Evolutionary conservation across 2,797 vertebrate species (phyloP).

Genomic region (Sebastes aleutianus): DNA sequence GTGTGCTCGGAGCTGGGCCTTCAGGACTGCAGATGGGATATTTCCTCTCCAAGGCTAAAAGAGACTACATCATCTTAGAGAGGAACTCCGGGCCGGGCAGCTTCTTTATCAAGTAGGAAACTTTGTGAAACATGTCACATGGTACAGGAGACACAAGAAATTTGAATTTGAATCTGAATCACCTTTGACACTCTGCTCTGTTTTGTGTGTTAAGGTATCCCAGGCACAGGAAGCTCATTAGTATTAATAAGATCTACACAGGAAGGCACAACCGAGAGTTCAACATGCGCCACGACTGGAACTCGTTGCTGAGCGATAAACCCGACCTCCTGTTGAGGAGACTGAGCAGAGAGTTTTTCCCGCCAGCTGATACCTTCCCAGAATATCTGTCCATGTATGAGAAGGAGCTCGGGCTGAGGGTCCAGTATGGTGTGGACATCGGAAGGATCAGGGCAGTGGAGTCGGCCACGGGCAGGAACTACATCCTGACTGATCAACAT

Average conservation of each 20-base stretch:
- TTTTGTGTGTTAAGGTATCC: slow-evolving; percentile 81
- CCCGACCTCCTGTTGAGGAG: slow-evolving; percentile 82
- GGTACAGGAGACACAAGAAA: neutral
- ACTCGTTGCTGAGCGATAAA: slow-evolving; percentile 91
- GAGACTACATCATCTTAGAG: slow-evolving; percentile 92
- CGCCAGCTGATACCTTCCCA: slow-evolving; percentile 84
- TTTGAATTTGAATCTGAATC: neutral
- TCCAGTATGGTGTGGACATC: slow-evolving; percentile 87
- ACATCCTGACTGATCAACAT: slow-evolving; percentile 86
- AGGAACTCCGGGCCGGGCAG: slow-evolving; percentile 86
- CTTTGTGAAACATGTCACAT: neutral
- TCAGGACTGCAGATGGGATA: slow-evolving; percentile 92
- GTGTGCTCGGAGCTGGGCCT: slow-evolving; percentile 93
- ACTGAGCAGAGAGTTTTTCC: slow-evolving; percentile 90
- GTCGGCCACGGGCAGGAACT: slow-evolving; percentile 75
- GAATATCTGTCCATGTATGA: slow-evolving; percentile 84
- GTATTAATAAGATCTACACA: slow-evolving; percentile 94
- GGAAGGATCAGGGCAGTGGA: slow-evolving; percentile 68
- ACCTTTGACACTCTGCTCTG: neutral
- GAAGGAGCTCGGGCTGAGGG: slow-evolving; percentile 79
- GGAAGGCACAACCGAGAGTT: slow-evolving; percentile 92
- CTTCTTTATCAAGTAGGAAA: slow-evolving; percentile 86
- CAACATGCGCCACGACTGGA: slow-evolving; percentile 98
- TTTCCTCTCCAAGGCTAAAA: slow-evolving; percentile 85
- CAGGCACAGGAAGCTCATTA: slow-evolving; percentile 95